Evolutionary conservation across 2,113 vertebrate genomes (phyloP).

Genomic region (Gorsachius goisagi): DNA sequence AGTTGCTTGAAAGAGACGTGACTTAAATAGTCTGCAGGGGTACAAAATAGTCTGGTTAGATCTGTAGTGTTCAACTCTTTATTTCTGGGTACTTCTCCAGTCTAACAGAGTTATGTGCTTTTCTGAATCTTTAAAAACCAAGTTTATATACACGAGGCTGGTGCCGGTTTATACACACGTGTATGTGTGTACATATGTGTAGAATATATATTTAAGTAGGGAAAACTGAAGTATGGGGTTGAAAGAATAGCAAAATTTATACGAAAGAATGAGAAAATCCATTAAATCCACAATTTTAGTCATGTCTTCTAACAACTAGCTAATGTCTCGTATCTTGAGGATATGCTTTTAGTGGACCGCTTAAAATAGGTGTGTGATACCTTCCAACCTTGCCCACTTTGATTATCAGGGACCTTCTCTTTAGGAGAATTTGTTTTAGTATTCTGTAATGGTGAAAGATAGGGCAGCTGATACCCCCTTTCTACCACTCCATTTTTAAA

Average conservation of each 20-base stretch:
- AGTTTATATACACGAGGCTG: not conserved
- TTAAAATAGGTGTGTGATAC: not conserved
- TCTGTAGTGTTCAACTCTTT: not conserved
- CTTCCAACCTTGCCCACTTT: not conserved
- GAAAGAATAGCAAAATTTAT: not conserved
- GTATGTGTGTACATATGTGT: not conserved
- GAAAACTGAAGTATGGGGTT: not conserved
- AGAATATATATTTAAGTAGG: not conserved
- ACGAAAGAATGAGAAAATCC: not conserved
- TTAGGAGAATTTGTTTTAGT: not conserved
- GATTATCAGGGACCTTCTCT: not conserved
- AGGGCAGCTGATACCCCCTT: not conserved
- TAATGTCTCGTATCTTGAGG: not conserved
- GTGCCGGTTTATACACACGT: not conserved
- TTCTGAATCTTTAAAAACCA: not conserved
- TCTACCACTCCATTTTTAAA: not conserved
- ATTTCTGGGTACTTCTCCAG: not conserved
- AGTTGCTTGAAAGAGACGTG: not conserved
- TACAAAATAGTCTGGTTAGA: not conserved
- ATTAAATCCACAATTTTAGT: not conserved
- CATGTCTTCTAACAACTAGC: not conserved
- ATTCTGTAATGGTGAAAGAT: not conserved
- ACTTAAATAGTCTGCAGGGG: not conserved
- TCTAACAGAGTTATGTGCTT: not conserved
- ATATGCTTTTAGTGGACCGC: not conserved